phyloP scores from a whole-genome alignment of 2,888 invertebrate species.

The Sinotaia quadrata region DNA sequence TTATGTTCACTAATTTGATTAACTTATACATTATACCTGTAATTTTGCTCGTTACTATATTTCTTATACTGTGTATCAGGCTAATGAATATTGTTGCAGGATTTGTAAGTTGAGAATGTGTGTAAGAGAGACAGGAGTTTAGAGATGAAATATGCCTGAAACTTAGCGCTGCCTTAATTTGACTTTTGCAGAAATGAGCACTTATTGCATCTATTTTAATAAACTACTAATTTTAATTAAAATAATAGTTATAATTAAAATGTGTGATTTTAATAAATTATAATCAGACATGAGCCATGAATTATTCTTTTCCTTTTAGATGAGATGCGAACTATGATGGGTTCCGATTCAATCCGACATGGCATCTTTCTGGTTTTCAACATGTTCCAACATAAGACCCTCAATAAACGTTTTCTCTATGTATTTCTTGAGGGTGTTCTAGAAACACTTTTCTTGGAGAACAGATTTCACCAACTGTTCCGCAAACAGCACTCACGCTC shows the following conservation, averaged over 20 bases:
- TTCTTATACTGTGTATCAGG: no score
- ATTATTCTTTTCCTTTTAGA: constrained; percentile 77
- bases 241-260: not conserved
- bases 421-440: constrained; percentile 88
- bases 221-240: not conserved
- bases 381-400: constrained; percentile 87
- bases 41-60: no score
- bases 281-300: not conserved
- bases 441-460: constrained; percentile 85
- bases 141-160: no score
- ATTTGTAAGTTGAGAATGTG: no score
- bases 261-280: not conserved
- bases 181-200: no score
- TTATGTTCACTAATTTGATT: no score
- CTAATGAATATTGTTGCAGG: no score
- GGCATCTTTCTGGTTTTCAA: constrained; percentile 89
- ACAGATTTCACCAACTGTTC: constrained; percentile 82
- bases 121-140: no score
- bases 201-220: not conserved
- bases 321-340: constrained; percentile 90
- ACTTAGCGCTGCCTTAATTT: no score
- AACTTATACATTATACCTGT: no score
- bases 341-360: constrained; percentile 87
- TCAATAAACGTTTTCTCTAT: constrained; percentile 87
- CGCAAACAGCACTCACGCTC: constrained; percentile 80